phyloP scores from a whole-genome alignment of 64 coral and sea anemone species.

The Hydrozoanthus tunicans region DNA sequence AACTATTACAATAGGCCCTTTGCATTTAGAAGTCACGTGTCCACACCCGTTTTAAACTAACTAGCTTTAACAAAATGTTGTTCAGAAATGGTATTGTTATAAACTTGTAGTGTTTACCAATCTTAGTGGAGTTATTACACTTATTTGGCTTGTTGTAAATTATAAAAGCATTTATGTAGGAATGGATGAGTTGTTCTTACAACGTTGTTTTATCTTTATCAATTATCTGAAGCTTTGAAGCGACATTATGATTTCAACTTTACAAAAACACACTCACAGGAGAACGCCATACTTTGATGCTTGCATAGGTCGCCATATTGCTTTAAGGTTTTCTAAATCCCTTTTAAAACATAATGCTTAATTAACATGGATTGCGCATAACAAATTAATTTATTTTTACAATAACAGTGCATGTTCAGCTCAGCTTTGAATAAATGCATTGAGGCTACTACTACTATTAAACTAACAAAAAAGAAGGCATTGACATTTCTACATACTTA shows the following conservation, averaged over 20 bases:
- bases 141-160: too few relatives aligned
- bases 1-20: too few relatives aligned
- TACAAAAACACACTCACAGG: conserved; percentile 20
- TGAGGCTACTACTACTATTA: too few relatives aligned
- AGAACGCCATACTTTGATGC: conserved; percentile 75
- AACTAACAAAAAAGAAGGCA: too few relatives aligned
- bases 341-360: conserved; percentile 82
- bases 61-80: too few relatives aligned
- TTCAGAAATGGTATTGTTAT: too few relatives aligned
- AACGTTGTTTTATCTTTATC: not conserved
- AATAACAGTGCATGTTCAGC: not conserved
- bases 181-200: not conserved
- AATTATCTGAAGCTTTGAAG: not conserved
- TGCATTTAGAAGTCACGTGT: too few relatives aligned
- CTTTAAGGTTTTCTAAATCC: conserved; percentile 86
- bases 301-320: conserved; percentile 73
- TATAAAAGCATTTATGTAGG: too few relatives aligned
- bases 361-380: conserved; percentile 15
- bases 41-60: too few relatives aligned
- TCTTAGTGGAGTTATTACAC: too few relatives aligned
- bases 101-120: too few relatives aligned
- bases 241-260: not conserved
- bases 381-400: not conserved
- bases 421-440: not conserved
- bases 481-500: too few relatives aligned